These are phyloP conservation scores for Acanthosepion pharaonis DNA, from an alignment of 2,888 invertebrate genomes.

Conservation along the genomic window DNA sequence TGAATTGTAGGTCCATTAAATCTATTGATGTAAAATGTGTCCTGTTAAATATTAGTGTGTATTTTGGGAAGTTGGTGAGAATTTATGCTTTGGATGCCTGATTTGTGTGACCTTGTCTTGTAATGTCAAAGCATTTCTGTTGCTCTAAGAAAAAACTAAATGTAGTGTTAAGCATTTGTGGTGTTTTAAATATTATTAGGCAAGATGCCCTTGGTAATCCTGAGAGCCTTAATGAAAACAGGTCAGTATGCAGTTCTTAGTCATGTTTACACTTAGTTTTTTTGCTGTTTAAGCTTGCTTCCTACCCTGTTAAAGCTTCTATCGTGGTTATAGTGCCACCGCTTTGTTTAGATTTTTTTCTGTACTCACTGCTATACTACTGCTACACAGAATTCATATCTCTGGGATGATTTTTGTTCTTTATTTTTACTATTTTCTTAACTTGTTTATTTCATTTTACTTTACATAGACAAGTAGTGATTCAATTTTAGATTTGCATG, in stretches of 20 bases:
- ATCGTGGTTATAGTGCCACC: not conserved
- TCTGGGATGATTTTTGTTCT: not conserved
- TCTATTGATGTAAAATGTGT: conserved; percentile 3
- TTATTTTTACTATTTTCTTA: not conserved
- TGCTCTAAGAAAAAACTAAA: conserved; percentile 42
- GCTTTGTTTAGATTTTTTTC: conserved; percentile 12
- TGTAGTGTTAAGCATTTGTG: conserved; percentile 47
- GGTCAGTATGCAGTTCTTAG: conserved; percentile 59
- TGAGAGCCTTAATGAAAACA: conserved; percentile 63
- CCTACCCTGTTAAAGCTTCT: not conserved
- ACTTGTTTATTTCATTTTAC: not conserved
- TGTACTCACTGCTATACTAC: not conserved
- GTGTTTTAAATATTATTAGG: conserved; percentile 53
- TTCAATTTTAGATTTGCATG: not conserved
- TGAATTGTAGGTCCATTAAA: not conserved
- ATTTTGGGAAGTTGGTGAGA: conserved; percentile 2
- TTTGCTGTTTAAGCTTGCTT: not conserved
- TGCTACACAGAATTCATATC: not conserved
- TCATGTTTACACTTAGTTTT: not conserved
- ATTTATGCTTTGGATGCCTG: not conserved
- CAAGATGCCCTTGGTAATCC: conserved; percentile 69
- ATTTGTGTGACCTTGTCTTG: conserved; percentile 13
- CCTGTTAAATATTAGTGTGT: not conserved
- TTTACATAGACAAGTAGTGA: not conserved
- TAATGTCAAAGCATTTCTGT: not conserved